Evolutionary conservation across 2,888 invertebrate genomes (phyloP), one percentile per base, ranked within the genome.

Genomic region (Phorcus lineatus): DNA sequence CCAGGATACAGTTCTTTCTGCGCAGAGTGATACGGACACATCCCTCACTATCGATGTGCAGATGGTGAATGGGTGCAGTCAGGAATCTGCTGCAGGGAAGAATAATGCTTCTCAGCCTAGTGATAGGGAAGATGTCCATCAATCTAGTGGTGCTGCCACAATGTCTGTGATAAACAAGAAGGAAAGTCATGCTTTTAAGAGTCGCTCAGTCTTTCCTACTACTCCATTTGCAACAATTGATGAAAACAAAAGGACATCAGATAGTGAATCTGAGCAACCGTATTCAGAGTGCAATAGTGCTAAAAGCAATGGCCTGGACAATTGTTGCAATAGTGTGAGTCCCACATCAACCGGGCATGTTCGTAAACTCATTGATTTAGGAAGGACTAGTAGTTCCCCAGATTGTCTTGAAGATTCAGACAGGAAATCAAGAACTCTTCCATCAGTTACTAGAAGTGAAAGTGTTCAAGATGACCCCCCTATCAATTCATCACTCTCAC

Each of bases 41-140:
- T 19, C 70, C 28, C 36, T 70, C 31, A 40, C 70, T 31, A 70
- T 36, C 19, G 40, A 70, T 40, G 70, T 70, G n/a, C 31, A 70
- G 36, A 70, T 70, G 70, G 70, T 70, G 40, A 70, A 70, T 70
- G 70, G 70, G n/a, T 70, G 70, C 19, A 36, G 16, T 31, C 40
- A 31, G 19, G 70, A 36, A 9, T 31, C 70, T n/a, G 36, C 70
- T 11, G 40, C 0, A 1, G 17, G 19, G 31, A 36, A 36, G 19
- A 2, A 36, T 17, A 70, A 36, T 19, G 11, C 36, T n/a, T 67
- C 67, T 28, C 67, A 67, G 31, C 2, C 96, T 97, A 0, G 97
- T 98, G 0, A 96, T 97, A 0, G 95, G 28, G 98, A 98, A 7
- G 97, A 97, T 4, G 94, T 98, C 36, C 22, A 17, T 55, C 19